These are phyloP conservation scores for Mastacembelus armatus DNA, from an alignment of 2,797 vertebrate species.

Conservation along the genomic window DNA sequence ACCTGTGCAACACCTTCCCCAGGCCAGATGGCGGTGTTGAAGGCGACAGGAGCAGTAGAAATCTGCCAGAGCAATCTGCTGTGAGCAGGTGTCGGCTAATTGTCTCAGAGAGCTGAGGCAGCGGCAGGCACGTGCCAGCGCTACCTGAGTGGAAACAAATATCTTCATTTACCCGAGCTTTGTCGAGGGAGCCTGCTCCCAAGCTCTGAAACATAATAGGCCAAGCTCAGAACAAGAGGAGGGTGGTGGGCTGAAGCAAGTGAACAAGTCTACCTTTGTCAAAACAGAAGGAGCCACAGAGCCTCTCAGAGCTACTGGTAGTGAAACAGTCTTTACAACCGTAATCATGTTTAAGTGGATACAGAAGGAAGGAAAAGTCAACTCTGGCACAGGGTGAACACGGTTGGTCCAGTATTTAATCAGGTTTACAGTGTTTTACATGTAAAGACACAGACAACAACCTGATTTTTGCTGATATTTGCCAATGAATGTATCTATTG, in stretches of 20 bases:
- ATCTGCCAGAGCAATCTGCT: slow-evolving; percentile 95
- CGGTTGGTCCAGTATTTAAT: slow-evolving; percentile 9
- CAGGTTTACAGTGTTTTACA: background rate
- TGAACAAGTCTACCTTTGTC: slow-evolving; percentile 75
- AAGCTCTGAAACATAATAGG: slow-evolving; percentile 54
- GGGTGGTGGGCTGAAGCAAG: slow-evolving; percentile 41
- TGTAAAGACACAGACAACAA: no score
- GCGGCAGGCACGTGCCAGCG: slow-evolving; percentile 81
- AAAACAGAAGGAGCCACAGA: slow-evolving; percentile 44
- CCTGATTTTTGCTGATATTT: no score
- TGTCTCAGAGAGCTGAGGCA: slow-evolving; percentile 89
- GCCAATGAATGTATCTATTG: background rate
- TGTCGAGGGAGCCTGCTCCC: slow-evolving; percentile 69
- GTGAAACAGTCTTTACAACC: slow-evolving; percentile 50
- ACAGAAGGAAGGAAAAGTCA: slow-evolving; percentile 9
- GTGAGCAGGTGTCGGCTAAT: slow-evolving; percentile 94
- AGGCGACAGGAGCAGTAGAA: slow-evolving; percentile 87
- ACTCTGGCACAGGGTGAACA: slow-evolving; percentile 8
- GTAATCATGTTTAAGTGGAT: slow-evolving; percentile 36
- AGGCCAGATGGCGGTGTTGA: slow-evolving; percentile 91
- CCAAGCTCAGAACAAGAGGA: slow-evolving; percentile 50
- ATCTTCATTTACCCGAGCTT: slow-evolving; percentile 84
- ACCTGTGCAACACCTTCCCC: slow-evolving; percentile 92
- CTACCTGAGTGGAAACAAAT: slow-evolving; percentile 89
- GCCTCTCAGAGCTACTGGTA: slow-evolving; percentile 48